Conservation (phyloP, 1,140 invertebrate genomes). For the Drosophila subobscura region DNA sequence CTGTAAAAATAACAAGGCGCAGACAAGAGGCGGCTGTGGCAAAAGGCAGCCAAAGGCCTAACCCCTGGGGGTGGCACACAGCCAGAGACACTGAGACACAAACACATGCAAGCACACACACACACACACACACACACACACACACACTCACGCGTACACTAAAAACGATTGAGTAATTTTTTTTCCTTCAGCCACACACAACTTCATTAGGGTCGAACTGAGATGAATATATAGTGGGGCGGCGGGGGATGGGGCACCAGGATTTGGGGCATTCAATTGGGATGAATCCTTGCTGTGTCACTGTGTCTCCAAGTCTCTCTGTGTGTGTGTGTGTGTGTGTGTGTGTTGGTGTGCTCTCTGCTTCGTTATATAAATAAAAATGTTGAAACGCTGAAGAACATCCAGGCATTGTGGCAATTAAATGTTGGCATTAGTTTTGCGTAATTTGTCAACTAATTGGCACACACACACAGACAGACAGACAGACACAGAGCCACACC, state of each 20-base stretch:
- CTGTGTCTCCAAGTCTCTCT: constrained; percentile 5
- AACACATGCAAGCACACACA: too few relatives aligned
- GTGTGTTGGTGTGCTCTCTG: constrained; percentile 34
- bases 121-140: constrained; percentile 24
- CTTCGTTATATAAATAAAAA: constrained; percentile 72
- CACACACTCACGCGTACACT: constrained; percentile 19
- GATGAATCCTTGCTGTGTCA: constrained; percentile 1
- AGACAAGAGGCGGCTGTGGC: constrained; percentile 71
- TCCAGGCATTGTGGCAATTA: constrained; percentile 28
- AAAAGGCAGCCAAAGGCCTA: constrained; percentile 56
- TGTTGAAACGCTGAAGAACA: constrained; percentile 17
- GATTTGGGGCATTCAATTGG: constrained; percentile 3
- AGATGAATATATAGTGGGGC: constrained; percentile 23
- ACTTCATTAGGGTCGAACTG: constrained; percentile 65
- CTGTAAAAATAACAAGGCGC: constrained; percentile 73
- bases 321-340: constrained; percentile 6
- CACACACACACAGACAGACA: constrained; percentile 27
- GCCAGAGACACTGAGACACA: constrained; percentile 32
- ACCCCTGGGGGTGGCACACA: constrained; percentile 60
- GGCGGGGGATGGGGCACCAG: background rate
- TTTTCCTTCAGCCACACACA: constrained; percentile 60
- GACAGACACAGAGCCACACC: constrained; percentile 4
- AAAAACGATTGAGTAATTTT: constrained; percentile 75
- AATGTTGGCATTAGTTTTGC: constrained; percentile 68
- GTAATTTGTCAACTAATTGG: constrained; percentile 80